Percentiles rank a stretch among this genome's conserved stretches.
Evolutionary conservation across 1,140 invertebrate genomes (phyloP).

Genomic region (Anastrepha ludens): DNA sequence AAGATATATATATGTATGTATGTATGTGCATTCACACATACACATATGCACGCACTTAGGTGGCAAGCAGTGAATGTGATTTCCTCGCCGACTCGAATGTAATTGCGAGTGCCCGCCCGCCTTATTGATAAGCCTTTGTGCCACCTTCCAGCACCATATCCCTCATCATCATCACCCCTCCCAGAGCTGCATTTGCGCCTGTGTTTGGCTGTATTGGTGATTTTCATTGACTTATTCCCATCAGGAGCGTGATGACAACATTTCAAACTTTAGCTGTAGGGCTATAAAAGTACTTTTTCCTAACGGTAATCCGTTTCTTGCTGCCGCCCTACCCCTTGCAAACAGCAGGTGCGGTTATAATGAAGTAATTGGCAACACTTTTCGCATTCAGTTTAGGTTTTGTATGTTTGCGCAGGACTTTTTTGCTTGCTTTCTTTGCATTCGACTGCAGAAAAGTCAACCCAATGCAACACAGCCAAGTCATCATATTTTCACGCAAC

Average conservation of each 20-base stretch:
- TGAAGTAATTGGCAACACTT: conserved; percentile 55
- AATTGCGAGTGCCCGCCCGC: neutral
- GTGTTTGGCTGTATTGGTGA: neutral
- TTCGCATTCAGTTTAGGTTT: conserved; percentile 13
- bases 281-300: neutral
- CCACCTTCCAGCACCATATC: neutral
- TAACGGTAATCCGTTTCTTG: conserved; percentile 32
- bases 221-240: neutral
- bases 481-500: conserved; percentile 48
- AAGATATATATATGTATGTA: too few species aligned
- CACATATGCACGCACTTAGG: neutral
- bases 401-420: neutral
- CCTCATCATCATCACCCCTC: neutral
- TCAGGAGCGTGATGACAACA: conserved; percentile 6
- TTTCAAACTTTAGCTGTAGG: conserved; percentile 1
- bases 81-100: neutral
- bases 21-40: neutral
- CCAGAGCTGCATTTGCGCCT: neutral
- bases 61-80: neutral
- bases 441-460: conserved; percentile 5
- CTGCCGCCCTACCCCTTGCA: neutral
- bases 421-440: neutral
- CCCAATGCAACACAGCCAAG: neutral
- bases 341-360: conserved; percentile 10
- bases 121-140: neutral